Evolutionary conservation across 2,113 vertebrate species (phyloP).

Genomic region (Isichthys henryi): DNA sequence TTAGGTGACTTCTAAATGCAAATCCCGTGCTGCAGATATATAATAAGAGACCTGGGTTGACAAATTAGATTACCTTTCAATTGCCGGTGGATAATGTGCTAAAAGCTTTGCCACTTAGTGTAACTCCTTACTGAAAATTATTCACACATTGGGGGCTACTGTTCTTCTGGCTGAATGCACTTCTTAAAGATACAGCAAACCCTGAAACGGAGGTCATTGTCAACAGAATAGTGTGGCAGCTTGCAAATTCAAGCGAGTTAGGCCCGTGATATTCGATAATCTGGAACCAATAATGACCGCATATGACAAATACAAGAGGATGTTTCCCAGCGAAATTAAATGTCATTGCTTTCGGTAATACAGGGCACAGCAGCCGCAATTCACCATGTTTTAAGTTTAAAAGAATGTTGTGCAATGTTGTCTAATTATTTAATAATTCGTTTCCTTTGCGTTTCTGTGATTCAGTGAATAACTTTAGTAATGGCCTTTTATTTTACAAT

Average conservation of each 20-base stretch:
- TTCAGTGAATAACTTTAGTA: not conserved
- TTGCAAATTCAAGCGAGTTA: not conserved
- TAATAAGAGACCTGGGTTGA: constrained; percentile 72
- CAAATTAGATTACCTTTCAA: constrained; percentile 80
- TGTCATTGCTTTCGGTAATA: not conserved
- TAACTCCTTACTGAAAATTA: constrained; percentile 77
- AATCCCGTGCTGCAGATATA: constrained; percentile 71
- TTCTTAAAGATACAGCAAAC: constrained; percentile 46
- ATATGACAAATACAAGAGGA: not conserved
- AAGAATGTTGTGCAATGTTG: not conserved
- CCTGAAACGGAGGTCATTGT: constrained; percentile 5
- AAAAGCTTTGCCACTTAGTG: constrained; percentile 85
- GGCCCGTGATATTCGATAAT: not conserved
- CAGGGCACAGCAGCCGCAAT: not conserved
- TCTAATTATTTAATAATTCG: not conserved
- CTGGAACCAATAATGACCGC: not conserved
- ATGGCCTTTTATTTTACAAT: not conserved
- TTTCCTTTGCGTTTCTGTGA: not conserved
- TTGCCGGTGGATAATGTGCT: constrained; percentile 89
- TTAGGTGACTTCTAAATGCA: constrained; percentile 75
- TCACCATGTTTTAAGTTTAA: not conserved
- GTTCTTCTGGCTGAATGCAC: constrained; percentile 25
- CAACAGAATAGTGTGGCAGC: not conserved
- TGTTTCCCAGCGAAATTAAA: not conserved
- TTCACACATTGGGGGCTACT: constrained; percentile 75